Conservation (phyloP, 2,797 vertebrate species). For the Picus viridis region DNA sequence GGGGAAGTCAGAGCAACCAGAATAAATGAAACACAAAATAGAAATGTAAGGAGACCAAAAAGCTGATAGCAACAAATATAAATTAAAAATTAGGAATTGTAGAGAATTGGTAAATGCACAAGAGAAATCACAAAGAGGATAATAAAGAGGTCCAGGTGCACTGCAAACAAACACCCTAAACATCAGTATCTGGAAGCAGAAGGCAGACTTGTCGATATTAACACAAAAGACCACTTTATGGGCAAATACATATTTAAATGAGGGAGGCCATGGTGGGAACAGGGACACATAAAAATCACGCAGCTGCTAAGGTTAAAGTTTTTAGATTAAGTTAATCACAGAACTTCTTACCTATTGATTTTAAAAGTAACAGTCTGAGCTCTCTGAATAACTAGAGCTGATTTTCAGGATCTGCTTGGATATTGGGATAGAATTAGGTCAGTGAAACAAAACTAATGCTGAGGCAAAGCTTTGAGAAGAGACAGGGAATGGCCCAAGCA, state of each 20-base stretch:
- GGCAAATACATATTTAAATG: neutral
- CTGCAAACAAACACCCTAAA: neutral
- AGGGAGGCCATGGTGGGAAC: too few species aligned
- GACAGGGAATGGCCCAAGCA: neutral
- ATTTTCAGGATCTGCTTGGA: neutral
- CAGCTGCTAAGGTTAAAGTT: neutral
- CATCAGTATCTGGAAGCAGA: neutral
- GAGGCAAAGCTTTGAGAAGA: neutral
- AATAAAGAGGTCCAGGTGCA: neutral
- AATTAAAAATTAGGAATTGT: neutral
- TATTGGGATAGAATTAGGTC: neutral
- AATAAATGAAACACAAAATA: conserved; percentile 20
- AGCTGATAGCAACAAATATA: neutral
- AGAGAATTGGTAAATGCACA: neutral
- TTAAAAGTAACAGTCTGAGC: neutral
- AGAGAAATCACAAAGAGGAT: neutral
- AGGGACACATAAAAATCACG: neutral
- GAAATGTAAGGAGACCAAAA: neutral
- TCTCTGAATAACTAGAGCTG: neutral
- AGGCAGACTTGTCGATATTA: neutral
- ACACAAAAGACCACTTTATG: neutral
- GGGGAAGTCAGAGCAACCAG: neutral
- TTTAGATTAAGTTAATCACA: neutral
- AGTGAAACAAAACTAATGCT: neutral
- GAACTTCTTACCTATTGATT: neutral